A percentile compares a stretch with the other conserved stretches of the same genome.
These are phyloP conservation scores for Neopipo cinnamomea DNA, from an alignment of 2,113 vertebrate genomes.

Conservation along the genomic window DNA sequence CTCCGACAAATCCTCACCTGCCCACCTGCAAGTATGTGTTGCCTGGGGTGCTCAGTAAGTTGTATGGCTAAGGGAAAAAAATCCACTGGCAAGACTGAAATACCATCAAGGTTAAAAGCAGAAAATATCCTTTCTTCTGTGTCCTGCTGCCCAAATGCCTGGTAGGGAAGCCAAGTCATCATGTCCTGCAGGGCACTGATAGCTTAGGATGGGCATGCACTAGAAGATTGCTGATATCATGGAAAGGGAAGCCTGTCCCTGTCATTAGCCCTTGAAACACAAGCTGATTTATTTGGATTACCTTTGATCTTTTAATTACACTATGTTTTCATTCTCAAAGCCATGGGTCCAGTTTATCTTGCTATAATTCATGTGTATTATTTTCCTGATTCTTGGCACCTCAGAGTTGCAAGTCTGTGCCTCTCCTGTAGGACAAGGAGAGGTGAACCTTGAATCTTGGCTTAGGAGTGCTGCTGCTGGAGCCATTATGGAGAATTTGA, in stretches of 20 bases:
- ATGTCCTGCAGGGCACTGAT: slow-evolving; percentile 1
- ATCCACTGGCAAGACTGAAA: background rate
- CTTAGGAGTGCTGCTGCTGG: slow-evolving; percentile 29
- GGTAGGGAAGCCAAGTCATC: background rate
- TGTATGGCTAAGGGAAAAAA: background rate
- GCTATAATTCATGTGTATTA: background rate
- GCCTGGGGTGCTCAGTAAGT: background rate
- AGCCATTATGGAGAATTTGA: slow-evolving; percentile 48
- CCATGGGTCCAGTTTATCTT: slow-evolving; percentile 29
- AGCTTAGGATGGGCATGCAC: background rate
- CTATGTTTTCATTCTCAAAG: slow-evolving; percentile 31
- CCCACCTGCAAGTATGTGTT: background rate
- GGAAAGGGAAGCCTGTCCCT: background rate
- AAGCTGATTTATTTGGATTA: slow-evolving; percentile 3
- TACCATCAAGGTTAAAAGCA: background rate
- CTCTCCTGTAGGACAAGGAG: slow-evolving; percentile 23
- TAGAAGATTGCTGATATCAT: background rate
- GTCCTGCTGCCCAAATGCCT: background rate
- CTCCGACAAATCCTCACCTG: slow-evolving; percentile 48
- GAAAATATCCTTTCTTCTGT: background rate
- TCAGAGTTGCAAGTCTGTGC: slow-evolving; percentile 34
- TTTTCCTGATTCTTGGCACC: slow-evolving; percentile 40
- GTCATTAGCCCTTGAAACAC: background rate
- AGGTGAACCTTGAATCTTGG: slow-evolving; percentile 64
- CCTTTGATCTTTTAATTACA: slow-evolving; percentile 52